Percentiles rank a stretch among this genome's conserved stretches.
These are phyloP conservation scores for Eulemur coronatus DNA, from an alignment of 2,797 vertebrate species.

Conservation along the genomic window DNA sequence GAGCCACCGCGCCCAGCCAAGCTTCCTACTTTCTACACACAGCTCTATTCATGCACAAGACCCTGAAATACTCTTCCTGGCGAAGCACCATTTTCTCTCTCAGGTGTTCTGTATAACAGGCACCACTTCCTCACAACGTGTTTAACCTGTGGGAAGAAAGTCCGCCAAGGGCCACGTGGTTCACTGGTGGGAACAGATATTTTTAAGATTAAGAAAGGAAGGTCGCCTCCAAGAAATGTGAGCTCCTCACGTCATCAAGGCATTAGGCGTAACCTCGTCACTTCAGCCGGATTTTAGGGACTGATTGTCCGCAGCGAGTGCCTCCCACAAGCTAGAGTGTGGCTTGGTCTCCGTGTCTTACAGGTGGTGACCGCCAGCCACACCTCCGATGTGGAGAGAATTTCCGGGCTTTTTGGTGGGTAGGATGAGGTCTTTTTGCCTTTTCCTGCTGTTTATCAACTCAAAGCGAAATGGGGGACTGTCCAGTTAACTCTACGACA, in stretches of 20 bases:
- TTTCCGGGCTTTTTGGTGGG: not conserved
- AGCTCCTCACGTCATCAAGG: too few relatives aligned
- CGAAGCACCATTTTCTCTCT: rapidly evolving
- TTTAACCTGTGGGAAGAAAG: not conserved
- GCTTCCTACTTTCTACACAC: rapidly evolving
- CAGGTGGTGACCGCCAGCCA: rapidly evolving
- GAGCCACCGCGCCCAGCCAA: too few relatives aligned
- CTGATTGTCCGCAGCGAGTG: not conserved
- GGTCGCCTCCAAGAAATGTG: not conserved
- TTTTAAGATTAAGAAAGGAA: not conserved
- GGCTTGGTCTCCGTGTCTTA: rapidly evolving
- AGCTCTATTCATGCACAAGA: not conserved
- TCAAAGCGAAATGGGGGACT: not conserved
- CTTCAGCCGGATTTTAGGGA: not conserved
- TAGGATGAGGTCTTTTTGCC: not conserved
- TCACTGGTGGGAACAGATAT: not conserved
- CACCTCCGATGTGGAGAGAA: rapidly evolving
- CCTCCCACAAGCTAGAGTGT: too few relatives aligned
- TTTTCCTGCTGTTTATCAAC: not conserved
- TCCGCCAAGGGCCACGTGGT: too few relatives aligned
- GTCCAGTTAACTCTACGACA: not conserved
- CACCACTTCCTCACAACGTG: not conserved
- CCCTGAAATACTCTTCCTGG: not conserved
- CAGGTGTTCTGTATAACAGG: not conserved
- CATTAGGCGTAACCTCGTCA: rapidly evolving